phyloP scores from a whole-genome alignment of 2,113 vertebrate genomes.

The Hystrix cristata region DNA sequence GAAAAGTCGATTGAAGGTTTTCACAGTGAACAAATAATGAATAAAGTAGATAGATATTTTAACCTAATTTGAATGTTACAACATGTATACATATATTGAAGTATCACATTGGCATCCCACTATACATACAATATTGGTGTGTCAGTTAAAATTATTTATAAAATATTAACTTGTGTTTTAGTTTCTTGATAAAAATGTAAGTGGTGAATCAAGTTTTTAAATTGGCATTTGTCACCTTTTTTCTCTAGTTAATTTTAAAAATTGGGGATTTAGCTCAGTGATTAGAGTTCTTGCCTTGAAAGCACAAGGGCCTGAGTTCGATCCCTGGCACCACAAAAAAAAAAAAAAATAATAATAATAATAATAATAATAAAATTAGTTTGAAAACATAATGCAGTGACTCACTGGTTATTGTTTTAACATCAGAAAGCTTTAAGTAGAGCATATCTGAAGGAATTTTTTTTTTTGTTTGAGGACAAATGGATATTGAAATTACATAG shows the following conservation, averaged over 20 bases:
- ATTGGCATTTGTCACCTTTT: neutral
- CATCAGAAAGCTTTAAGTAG: neutral
- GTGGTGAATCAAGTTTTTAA: neutral
- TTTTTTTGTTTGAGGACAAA: neutral
- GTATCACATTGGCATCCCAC: neutral
- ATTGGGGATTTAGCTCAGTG: too few relatives aligned
- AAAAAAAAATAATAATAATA: too few relatives aligned
- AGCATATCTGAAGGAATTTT: neutral
- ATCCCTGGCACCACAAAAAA: too few relatives aligned
- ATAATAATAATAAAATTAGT: neutral
- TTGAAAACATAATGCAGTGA: neutral
- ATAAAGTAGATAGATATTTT: neutral
- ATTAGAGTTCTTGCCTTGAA: too few relatives aligned
- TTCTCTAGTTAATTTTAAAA: neutral
- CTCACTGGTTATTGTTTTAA: neutral
- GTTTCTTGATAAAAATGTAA: neutral
- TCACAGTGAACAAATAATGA: neutral
- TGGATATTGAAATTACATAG: neutral
- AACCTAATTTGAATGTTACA: too few relatives aligned
- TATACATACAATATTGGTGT: neutral
- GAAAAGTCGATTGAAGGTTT: rapidly evolving
- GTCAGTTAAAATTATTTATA: neutral
- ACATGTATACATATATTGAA: neutral
- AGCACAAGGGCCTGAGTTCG: too few relatives aligned
- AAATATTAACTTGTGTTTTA: neutral